A percentile compares a stretch with the other conserved stretches of the same genome.
Conservation (phyloP, 2,888 invertebrate species). For the Drosophila melanosoma region DNA sequence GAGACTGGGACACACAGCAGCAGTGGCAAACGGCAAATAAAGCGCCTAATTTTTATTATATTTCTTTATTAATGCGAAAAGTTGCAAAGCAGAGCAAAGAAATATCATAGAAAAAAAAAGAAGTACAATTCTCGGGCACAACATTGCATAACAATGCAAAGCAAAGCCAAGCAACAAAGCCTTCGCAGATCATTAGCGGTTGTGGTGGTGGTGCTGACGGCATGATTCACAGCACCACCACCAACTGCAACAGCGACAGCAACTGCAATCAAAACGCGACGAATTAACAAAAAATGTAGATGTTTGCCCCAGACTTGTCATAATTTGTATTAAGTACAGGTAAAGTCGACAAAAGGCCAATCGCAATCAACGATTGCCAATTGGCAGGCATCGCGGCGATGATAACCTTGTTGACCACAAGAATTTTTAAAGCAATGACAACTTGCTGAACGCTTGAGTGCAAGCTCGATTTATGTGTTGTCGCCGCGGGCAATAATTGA, state of each 20-base stretch:
- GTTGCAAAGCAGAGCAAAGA: constrained; percentile 38
- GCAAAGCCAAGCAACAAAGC: constrained; percentile 24
- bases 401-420: constrained; percentile 81
- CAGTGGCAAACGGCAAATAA: constrained; percentile 33
- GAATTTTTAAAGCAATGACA: constrained; percentile 67
- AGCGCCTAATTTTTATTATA: constrained; percentile 62
- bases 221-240: constrained; percentile 68
- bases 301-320: constrained; percentile 53
- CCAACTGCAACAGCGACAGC: constrained; percentile 39
- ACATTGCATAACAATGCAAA: constrained; percentile 68
- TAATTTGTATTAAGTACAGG: constrained; percentile 59
- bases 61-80: constrained; percentile 64
- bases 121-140: constrained; percentile 55
- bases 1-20: constrained; percentile 35
- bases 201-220: constrained; percentile 27
- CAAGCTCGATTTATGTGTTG: constrained; percentile 51
- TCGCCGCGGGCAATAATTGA: constrained; percentile 58
- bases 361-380: constrained; percentile 36
- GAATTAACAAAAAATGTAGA: constrained; percentile 31
- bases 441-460: constrained; percentile 48
- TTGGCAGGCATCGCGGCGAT: constrained; percentile 42
- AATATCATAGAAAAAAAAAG: constrained; percentile 42
- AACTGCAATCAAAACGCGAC: constrained; percentile 14
- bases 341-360: constrained; percentile 41
- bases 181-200: constrained; percentile 64